Percentiles rank a stretch among this genome's conserved stretches.
Conservation (phyloP, 2,113 vertebrate genomes). For the Oncorhynchus masou region DNA sequence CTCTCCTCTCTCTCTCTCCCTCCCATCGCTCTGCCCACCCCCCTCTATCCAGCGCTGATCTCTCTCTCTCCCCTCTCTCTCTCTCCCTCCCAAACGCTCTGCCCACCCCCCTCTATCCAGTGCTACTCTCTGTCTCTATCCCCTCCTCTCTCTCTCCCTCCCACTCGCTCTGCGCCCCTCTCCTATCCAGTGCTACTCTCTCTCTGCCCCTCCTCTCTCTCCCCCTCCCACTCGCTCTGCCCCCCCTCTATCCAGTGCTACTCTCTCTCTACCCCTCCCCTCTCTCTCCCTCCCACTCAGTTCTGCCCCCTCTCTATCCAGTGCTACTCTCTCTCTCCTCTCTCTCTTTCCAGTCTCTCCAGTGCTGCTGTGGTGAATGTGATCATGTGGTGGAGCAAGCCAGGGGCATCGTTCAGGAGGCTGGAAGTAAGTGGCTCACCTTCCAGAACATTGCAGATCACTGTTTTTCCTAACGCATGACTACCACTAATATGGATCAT, state of each 20-base stretch:
- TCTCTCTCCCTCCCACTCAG: not conserved
- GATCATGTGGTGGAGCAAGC: conserved; percentile 10
- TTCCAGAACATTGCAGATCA: conserved; percentile 16
- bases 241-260: not conserved
- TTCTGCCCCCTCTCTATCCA: not conserved
- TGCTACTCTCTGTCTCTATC: not conserved
- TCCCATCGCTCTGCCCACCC: no score
- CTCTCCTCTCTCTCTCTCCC: no score
- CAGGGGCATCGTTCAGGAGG: not conserved
- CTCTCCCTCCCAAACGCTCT: not conserved
- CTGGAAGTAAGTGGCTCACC: conserved; percentile 62
- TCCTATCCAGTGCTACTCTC: no score
- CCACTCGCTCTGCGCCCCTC: not conserved
- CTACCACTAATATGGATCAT: no score
- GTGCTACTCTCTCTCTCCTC: not conserved
- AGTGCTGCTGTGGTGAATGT: not conserved
- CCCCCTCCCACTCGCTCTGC: no score
- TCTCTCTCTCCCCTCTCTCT: no score
- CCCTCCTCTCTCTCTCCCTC: not conserved
- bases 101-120: not conserved
- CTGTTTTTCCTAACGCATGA: no score
- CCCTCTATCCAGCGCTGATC: no score
- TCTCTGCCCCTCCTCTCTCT: no score
- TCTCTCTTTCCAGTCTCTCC: not conserved
- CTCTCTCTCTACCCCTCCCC: not conserved